Evolutionary conservation across 2,888 invertebrate species (phyloP).

Genomic region (Thalpophila matura): DNA sequence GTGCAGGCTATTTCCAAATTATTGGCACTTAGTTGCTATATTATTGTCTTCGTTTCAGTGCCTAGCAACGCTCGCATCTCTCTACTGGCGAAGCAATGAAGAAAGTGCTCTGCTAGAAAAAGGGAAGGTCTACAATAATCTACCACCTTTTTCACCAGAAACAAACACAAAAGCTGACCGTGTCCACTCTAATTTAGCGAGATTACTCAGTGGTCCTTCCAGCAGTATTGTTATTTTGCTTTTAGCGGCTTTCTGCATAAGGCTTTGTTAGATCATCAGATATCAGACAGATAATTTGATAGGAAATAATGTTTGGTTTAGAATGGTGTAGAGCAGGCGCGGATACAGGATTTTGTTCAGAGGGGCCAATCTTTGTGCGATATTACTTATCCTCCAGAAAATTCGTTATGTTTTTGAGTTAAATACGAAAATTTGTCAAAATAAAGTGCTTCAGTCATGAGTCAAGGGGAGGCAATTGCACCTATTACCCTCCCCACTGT

Average conservation of each 20-base stretch:
- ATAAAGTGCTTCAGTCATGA: too few relatives aligned
- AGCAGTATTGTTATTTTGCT: conserved; percentile 20
- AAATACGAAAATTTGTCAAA: too few relatives aligned
- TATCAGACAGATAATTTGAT: conserved; percentile 6
- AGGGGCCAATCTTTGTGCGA: too few relatives aligned
- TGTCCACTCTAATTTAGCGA: conserved; percentile 33
- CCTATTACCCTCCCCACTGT: too few relatives aligned
- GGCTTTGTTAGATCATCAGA: conserved; percentile 23
- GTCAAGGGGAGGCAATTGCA: too few relatives aligned
- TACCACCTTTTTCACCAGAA: conserved; percentile 3
- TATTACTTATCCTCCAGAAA: too few relatives aligned
- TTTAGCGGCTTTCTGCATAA: conserved; percentile 16
- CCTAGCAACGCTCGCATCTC: conserved; percentile 70
- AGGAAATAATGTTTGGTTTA: background rate
- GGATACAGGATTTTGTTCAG: too few relatives aligned
- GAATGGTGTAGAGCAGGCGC: too few relatives aligned
- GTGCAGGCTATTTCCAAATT: too few relatives aligned
- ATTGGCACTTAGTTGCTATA: background rate
- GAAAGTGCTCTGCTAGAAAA: conserved; percentile 64
- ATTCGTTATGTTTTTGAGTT: too few relatives aligned
- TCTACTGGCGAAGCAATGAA: conserved; percentile 77
- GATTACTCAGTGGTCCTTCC: conserved; percentile 23
- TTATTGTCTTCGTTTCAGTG: conserved; percentile 69
- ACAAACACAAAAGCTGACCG: conserved; percentile 18
- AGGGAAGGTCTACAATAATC: background rate